Conservation (phyloP, 2,888 invertebrate species). For the Dione juno region DNA sequence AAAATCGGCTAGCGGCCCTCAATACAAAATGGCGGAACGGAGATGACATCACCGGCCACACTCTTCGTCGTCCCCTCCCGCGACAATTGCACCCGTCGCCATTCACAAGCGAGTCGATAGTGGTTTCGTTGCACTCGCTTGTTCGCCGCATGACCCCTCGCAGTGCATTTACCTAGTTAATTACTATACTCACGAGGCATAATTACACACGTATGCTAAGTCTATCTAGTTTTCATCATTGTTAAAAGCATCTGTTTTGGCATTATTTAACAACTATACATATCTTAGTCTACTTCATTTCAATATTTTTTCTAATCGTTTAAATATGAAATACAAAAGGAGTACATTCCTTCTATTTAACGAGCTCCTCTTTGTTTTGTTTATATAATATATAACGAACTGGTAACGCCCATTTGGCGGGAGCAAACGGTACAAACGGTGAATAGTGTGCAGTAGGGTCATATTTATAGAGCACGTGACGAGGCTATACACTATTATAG, state of each 20-base stretch:
- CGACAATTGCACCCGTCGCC: slow-evolving; percentile 51
- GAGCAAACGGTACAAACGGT: slow-evolving; percentile 18
- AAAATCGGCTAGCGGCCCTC: slow-evolving; percentile 46
- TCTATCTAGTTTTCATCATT: not conserved
- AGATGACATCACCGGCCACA: slow-evolving; percentile 69
- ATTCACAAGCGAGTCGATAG: slow-evolving; percentile 57
- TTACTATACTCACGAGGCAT: slow-evolving; percentile 29
- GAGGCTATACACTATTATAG: slow-evolving; percentile 19
- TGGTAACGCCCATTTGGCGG: slow-evolving; percentile 18
- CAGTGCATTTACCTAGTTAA: slow-evolving; percentile 53
- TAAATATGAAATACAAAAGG: too few relatives aligned
- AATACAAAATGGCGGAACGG: slow-evolving; percentile 58
- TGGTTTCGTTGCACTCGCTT: slow-evolving; percentile 60
- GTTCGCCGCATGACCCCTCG: slow-evolving; percentile 55
- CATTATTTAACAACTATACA: not conserved
- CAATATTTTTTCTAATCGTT: not conserved
- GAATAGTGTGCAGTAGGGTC: slow-evolving; percentile 18
- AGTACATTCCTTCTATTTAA: too few relatives aligned
- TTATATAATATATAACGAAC: slow-evolving; percentile 10
- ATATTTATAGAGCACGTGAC: slow-evolving; percentile 26
- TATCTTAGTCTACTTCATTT: not conserved
- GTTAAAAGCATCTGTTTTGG: not conserved
- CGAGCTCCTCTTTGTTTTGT: not conserved
- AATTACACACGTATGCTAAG: slow-evolving; percentile 16
- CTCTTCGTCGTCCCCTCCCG: slow-evolving; percentile 53